Percentiles rank a stretch among this genome's conserved stretches.
Evolutionary conservation across 2,797 vertebrate species (phyloP).

Genomic region (Spheniscus humboldti): DNA sequence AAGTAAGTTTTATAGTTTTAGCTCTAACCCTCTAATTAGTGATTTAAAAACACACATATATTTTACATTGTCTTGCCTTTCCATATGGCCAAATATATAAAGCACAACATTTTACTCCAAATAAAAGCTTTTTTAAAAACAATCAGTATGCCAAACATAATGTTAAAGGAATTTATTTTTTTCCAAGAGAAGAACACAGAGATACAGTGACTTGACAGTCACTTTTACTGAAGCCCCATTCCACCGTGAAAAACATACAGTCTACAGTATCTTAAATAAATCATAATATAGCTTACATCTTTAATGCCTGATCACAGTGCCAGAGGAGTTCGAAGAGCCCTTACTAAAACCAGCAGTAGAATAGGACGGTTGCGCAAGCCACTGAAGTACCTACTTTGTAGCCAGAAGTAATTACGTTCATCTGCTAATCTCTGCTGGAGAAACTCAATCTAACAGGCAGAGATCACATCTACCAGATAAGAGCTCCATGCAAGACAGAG

Average conservation of each 20-base stretch:
- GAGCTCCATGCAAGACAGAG: not conserved
- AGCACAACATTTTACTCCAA: not conserved
- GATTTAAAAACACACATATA: not conserved
- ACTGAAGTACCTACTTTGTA: slow-evolving; percentile 7
- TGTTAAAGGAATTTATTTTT: not conserved
- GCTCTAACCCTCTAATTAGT: slow-evolving; percentile 24
- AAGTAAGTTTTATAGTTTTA: slow-evolving; percentile 51
- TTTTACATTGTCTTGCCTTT: slow-evolving; percentile 14
- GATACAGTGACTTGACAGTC: not conserved
- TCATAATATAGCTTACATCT: slow-evolving; percentile 10
- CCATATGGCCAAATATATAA: not conserved
- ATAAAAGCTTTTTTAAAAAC: not conserved
- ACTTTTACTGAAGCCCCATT: not conserved
- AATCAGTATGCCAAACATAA: not conserved
- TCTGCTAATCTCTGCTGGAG: slow-evolving; percentile 17
- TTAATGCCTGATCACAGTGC: slow-evolving; percentile 1
- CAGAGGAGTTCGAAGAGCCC: not conserved
- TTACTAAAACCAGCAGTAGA: not conserved
- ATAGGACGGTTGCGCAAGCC: not conserved
- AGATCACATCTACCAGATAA: slow-evolving; percentile 12
- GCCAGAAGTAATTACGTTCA: slow-evolving; percentile 9
- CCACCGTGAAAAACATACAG: not conserved
- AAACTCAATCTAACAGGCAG: not conserved
- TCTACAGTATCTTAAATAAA: slow-evolving; percentile 4
- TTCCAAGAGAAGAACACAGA: not conserved